Conservation (phyloP, 2,797 vertebrate species). For the Poecilia velifera region DNA sequence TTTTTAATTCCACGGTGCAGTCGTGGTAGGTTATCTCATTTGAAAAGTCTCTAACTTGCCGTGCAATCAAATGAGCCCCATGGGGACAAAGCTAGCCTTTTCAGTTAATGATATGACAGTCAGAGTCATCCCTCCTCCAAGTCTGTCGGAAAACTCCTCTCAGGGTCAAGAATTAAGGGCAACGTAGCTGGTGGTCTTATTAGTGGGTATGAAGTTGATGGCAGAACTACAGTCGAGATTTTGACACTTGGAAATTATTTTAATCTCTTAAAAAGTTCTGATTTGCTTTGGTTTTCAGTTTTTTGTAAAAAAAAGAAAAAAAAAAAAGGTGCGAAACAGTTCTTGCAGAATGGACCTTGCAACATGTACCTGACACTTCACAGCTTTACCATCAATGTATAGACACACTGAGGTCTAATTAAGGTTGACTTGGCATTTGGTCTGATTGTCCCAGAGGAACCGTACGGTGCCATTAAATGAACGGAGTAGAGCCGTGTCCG, state of each 20-base stretch:
- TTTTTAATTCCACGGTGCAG: neutral
- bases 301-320: neutral
- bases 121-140: slow-evolving; percentile 21
- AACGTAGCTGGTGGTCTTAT: neutral
- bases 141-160: slow-evolving; percentile 14
- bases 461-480: neutral
- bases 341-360: neutral
- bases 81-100: neutral
- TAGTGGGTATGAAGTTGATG: neutral
- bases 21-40: slow-evolving; percentile 7
- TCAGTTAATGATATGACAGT: slow-evolving; percentile 23
- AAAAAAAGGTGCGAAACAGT: neutral
- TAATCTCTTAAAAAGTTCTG: neutral
- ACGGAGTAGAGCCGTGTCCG: neutral
- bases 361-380: neutral
- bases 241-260: neutral
- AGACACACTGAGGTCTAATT: slow-evolving; percentile 3
- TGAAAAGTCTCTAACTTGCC: slow-evolving; percentile 3
- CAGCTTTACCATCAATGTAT: neutral
- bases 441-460: slow-evolving; percentile 1
- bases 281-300: neutral
- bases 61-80: slow-evolving; percentile 15
- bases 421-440: neutral
- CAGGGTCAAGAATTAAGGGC: slow-evolving; percentile 21
- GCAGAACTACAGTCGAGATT: neutral